phyloP scores from a whole-genome alignment of 2,888 invertebrate genomes.

The Trichopoda pennipes region DNA sequence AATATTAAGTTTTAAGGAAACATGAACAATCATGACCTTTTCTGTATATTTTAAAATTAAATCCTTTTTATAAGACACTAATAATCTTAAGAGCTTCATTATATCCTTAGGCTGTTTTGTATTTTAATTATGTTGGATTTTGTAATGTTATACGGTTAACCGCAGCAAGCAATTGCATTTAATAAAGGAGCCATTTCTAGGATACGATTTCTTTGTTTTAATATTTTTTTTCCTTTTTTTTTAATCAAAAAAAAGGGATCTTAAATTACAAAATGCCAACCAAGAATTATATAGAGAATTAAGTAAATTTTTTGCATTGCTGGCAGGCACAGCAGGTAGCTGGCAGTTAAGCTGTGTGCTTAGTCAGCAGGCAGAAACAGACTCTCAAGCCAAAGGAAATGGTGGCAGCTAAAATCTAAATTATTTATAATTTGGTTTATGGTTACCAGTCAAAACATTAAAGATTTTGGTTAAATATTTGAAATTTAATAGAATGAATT shows the following conservation, averaged over 20 bases:
- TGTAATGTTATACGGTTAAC: background rate
- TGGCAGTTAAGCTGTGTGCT: background rate
- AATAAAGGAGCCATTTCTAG: too few relatives aligned
- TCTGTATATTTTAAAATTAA: background rate
- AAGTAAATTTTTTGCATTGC: constrained; percentile 30
- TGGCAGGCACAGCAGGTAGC: constrained; percentile 15
- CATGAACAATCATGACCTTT: background rate
- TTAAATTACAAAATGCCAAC: constrained; percentile 7
- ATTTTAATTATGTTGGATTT: constrained; percentile 39
- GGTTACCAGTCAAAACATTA: constrained; percentile 6
- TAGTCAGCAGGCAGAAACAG: background rate
- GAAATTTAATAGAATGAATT: background rate
- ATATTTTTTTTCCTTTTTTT: background rate
- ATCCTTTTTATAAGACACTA: background rate
- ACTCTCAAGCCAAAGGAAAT: background rate
- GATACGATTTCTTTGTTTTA: background rate
- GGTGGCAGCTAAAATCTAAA: constrained; percentile 8
- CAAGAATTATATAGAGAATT: constrained; percentile 20
- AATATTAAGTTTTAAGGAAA: too few relatives aligned
- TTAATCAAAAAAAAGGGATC: constrained; percentile 2
- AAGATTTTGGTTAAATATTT: background rate
- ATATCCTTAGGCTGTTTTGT: constrained; percentile 7
- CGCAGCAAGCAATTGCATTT: background rate
- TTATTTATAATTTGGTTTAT: constrained; percentile 18
- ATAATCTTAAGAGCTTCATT: constrained; percentile 9